Percentiles rank a stretch among this genome's conserved stretches.
These are phyloP conservation scores for Caenorhabditis afra DNA, from an alignment of 2,888 invertebrate species.

Conservation along the genomic window DNA sequence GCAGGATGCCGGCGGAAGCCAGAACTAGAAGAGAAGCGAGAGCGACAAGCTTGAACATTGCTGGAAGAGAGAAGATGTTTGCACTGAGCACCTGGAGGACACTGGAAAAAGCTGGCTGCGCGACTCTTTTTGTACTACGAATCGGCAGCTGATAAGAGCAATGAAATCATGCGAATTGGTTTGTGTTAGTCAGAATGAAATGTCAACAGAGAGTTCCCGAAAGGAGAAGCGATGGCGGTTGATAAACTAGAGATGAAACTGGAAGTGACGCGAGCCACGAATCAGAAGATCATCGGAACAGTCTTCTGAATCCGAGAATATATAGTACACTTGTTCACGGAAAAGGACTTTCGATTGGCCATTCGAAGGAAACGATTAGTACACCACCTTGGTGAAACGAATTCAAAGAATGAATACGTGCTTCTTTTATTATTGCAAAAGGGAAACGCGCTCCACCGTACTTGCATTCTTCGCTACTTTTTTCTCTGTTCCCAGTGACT, in stretches of 20 bases:
- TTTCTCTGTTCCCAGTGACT: constrained; percentile 16
- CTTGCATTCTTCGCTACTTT: no score
- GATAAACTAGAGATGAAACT: constrained; percentile 14
- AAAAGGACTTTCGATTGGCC: no score
- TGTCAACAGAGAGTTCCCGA: constrained; percentile 36
- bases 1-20: constrained; percentile 30
- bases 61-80: background rate
- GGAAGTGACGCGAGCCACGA: background rate
- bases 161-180: constrained; percentile 33
- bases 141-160: constrained; percentile 3
- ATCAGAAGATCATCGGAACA: background rate
- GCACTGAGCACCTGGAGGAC: background rate
- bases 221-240: constrained; percentile 25
- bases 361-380: no score
- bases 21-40: constrained; percentile 25
- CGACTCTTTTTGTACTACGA: background rate
- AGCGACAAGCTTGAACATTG: constrained; percentile 20
- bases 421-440: no score
- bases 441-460: no score
- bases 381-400: no score
- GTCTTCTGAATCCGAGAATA: no score
- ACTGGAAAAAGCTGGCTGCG: background rate
- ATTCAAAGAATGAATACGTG: no score
- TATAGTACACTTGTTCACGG: no score
- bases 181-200: constrained; percentile 35